Evolutionary conservation across 2,113 vertebrate genomes (phyloP), one percentile per base, ranked within the genome.

Genomic region (Coreoperca whiteheadi): DNA sequence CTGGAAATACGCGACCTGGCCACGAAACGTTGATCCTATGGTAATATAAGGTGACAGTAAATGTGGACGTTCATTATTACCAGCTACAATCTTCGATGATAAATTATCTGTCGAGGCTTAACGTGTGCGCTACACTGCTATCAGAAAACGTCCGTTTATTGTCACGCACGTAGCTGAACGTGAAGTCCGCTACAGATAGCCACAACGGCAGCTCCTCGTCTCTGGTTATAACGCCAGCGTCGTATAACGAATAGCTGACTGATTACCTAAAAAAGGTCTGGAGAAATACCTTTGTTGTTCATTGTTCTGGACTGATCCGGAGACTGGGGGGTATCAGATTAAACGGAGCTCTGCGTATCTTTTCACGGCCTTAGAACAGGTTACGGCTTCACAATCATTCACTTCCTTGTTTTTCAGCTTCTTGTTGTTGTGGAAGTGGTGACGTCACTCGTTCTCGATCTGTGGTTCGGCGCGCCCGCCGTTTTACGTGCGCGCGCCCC

Each of bases 361-460:
- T 78, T 71, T 91, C 85, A 77, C 88, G 92, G 93, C 89, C 89
- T 93, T 87, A 72, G 48, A 74, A 61, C 87, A 67, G 87, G 59
- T 92, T 92, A 87, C 90, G 79, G 83, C 87, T 89, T 83, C 77
- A 84, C 84, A 83, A 82, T 86, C 82, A 37, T 75, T 82, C 90
- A 96, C 95, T 96, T 96, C 96, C 96, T 95, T 96, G 95, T 96
- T 96, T 95, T 90, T 90, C 88, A 87, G 92, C 91, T 90, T 92
- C 93, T 92, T 94, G 93, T 94, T 94, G 91, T 94, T 94, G 90
- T 94, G 93, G 91, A 91, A 84, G 91, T 81, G 88, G 75, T 91
- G 89, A 94, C 95, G 95, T 95, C 90, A 95, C 59, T 39, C 76
- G 87, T 32, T 86, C 63, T 77, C 75, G 51, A 72, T 87, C 84